These are phyloP conservation scores for Macrosteles quadrilineatus DNA, from an alignment of 1,140 invertebrate species.

Conservation along the genomic window DNA sequence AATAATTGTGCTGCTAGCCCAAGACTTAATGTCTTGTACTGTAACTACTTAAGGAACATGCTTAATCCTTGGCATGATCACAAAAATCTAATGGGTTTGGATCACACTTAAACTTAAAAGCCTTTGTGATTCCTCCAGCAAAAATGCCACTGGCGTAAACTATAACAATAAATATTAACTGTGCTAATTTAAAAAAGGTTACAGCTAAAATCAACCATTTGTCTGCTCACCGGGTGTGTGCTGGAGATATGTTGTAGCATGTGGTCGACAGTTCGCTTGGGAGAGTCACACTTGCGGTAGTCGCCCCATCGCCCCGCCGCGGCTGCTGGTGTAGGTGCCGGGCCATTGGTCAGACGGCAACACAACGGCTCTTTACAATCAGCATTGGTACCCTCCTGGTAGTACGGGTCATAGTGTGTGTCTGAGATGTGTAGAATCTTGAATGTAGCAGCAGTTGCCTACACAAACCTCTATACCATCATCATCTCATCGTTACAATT, in stretches of 20 bases:
- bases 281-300: slow-evolving; percentile 89
- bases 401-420: slow-evolving; percentile 91
- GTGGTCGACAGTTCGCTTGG: slow-evolving; percentile 86
- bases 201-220: too few species aligned
- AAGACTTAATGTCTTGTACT: too few species aligned
- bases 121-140: too few species aligned
- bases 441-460: slow-evolving; percentile 71
- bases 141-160: too few species aligned
- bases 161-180: too few species aligned
- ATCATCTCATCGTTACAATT: slow-evolving; percentile 4
- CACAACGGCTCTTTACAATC: slow-evolving; percentile 89
- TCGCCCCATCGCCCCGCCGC: slow-evolving; percentile 92
- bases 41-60: too few species aligned
- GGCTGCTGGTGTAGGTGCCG: slow-evolving; percentile 66
- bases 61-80: too few species aligned
- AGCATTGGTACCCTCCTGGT: slow-evolving; percentile 86
- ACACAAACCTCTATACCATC: slow-evolving; percentile 28
- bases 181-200: too few species aligned
- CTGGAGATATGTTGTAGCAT: slow-evolving; percentile 86
- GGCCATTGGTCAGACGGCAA: slow-evolving; percentile 78
- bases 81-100: too few species aligned
- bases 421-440: slow-evolving; percentile 93
- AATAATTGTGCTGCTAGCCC: too few species aligned
- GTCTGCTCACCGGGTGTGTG: slow-evolving; percentile 74
- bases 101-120: too few species aligned